Evolutionary conservation across 2,797 vertebrate genomes (phyloP).

Genomic region (Caiman crocodilus): DNA sequence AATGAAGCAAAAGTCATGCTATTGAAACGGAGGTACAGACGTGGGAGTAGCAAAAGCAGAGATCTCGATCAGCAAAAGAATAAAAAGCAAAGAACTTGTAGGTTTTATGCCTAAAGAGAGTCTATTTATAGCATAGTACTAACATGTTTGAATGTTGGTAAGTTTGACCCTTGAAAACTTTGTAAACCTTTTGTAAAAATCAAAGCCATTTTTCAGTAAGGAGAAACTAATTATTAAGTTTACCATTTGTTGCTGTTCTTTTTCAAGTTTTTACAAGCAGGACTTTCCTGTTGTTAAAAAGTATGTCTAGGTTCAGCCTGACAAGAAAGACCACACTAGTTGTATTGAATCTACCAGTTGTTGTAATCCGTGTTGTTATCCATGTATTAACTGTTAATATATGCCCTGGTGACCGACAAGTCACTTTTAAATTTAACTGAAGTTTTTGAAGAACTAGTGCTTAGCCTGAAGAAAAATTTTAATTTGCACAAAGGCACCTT

Average conservation of each 20-base stretch:
- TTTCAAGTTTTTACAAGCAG: not conserved
- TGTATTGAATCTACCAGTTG: not conserved
- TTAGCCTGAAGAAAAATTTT: not conserved
- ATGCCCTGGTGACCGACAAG: not conserved
- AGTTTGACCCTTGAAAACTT: not conserved
- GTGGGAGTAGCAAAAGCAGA: conserved; percentile 57
- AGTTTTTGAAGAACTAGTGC: not conserved
- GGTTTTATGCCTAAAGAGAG: not conserved
- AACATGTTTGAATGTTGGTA: not conserved
- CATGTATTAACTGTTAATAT: not conserved
- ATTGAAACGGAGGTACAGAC: conserved; percentile 9
- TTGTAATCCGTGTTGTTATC: not conserved
- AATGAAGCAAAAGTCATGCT: conserved; percentile 52
- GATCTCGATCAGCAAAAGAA: conserved; percentile 58
- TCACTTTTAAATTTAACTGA: not conserved
- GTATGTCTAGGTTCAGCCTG: not conserved
- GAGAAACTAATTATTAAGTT: conserved; percentile 18
- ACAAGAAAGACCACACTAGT: not conserved
- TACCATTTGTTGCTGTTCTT: conserved; percentile 2
- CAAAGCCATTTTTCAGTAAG: conserved; percentile 4
- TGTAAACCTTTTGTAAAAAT: conserved; percentile 25
- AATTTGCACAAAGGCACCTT: not conserved
- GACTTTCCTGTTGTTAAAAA: conserved; percentile 11
- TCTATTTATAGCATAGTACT: not conserved
- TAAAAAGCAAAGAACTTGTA: conserved; percentile 10